These are phyloP conservation scores for Aleiodes testaceus DNA, from an alignment of 2,888 invertebrate species.

Conservation along the genomic window DNA sequence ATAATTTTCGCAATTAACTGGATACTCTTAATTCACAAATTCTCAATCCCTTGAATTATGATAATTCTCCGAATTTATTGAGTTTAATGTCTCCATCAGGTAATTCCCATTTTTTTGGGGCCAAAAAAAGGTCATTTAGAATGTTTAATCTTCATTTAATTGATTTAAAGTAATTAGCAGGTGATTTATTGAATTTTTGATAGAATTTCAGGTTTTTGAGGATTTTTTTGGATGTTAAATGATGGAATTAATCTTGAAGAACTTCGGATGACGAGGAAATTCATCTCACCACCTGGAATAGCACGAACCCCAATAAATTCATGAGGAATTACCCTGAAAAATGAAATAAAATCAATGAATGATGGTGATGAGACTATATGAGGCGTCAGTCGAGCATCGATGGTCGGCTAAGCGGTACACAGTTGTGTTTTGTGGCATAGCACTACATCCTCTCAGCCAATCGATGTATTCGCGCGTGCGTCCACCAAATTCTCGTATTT, in stretches of 20 bases:
- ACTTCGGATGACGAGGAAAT: no score
- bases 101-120: no score
- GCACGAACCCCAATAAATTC: constrained; percentile 8
- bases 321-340: neutral
- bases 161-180: no score
- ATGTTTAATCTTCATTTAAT: no score
- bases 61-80: no score
- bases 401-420: constrained; percentile 61
- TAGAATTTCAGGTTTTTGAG: no score
- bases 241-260: no score
- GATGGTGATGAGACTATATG: constrained; percentile 5
- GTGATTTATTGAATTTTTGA: no score
- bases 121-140: no score
- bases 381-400: constrained; percentile 48
- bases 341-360: neutral
- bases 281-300: neutral
- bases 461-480: constrained; percentile 68
- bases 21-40: constrained; percentile 29
- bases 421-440: constrained; percentile 43
- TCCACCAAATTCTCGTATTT: constrained; percentile 49
- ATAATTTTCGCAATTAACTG: constrained; percentile 30
- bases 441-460: constrained; percentile 49
- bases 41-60: no score
- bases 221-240: no score
- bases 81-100: no score